phyloP scores from a whole-genome alignment of 2,113 vertebrate genomes.

The Mustela nigripes region DNA sequence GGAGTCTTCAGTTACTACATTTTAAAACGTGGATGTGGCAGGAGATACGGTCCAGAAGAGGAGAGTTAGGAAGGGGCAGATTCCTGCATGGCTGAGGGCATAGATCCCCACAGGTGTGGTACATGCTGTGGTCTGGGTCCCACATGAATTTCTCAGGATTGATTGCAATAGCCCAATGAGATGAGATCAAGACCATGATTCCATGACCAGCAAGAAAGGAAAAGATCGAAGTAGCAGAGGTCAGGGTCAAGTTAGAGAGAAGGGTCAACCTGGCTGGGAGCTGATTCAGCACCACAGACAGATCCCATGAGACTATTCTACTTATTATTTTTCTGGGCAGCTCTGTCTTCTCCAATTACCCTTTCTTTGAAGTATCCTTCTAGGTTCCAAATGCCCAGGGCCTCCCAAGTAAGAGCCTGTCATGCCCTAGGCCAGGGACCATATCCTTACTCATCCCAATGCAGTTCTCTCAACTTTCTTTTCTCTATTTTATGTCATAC shows the following conservation, averaged over 20 bases:
- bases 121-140: not conserved
- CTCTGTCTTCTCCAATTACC: not conserved
- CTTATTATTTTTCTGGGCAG: not conserved
- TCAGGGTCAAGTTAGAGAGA: not conserved
- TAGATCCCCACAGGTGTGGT: not conserved
- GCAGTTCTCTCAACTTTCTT: not conserved
- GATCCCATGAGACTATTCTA: not conserved
- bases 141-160: not conserved
- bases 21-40: not conserved
- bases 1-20: not conserved
- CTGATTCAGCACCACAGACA: not conserved
- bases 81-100: not conserved
- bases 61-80: not conserved
- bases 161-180: not conserved
- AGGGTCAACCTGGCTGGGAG: not conserved
- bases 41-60: not conserved
- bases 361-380: not conserved
- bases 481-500: not conserved
- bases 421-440: not conserved
- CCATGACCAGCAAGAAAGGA: not conserved
- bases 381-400: not conserved
- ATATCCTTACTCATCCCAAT: not conserved
- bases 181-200: not conserved
- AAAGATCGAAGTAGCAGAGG: not conserved
- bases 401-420: not conserved